Evolutionary conservation across 2,888 invertebrate species (phyloP).

Genomic region (Caenorhabditis becei): DNA sequence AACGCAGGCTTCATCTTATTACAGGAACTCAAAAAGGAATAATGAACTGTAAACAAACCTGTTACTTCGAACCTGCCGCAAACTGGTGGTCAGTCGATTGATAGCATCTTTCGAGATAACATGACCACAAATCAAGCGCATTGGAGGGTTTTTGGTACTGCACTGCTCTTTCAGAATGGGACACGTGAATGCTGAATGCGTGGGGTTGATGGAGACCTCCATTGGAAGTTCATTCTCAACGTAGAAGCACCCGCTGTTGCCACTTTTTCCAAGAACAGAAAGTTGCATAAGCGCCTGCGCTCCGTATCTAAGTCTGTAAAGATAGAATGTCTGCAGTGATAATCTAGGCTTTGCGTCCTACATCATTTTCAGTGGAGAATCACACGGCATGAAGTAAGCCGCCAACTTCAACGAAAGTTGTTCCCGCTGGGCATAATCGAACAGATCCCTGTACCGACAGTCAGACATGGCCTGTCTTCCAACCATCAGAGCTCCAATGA

Average conservation of each 20-base stretch:
- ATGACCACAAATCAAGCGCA: slow-evolving; percentile 96
- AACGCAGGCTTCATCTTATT: not conserved
- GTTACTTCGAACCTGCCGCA: slow-evolving; percentile 8
- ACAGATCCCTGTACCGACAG: slow-evolving; percentile 45
- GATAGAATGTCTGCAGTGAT: not conserved
- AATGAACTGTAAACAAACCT: slow-evolving; percentile 1
- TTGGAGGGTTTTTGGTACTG: slow-evolving; percentile 96
- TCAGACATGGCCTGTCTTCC: slow-evolving; percentile 31
- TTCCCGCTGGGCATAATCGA: slow-evolving; percentile 42
- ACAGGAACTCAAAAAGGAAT: not conserved
- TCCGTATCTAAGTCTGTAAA: slow-evolving; percentile 24
- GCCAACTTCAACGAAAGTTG: slow-evolving; percentile 66
- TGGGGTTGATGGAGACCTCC: slow-evolving; percentile 86
- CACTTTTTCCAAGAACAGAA: not conserved
- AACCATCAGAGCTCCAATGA: slow-evolving; percentile 50
- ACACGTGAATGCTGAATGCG: slow-evolving; percentile 98
- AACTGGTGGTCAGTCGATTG: slow-evolving; percentile 87
- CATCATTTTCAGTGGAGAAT: slow-evolving; percentile 66
- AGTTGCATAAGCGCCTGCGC: not conserved
- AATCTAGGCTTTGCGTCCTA: slow-evolving; percentile 16
- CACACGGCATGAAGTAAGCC: slow-evolving; percentile 62
- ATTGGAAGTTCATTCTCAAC: slow-evolving; percentile 88
- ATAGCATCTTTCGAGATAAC: slow-evolving; percentile 98
- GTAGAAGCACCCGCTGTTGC: not conserved
- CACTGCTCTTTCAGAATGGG: slow-evolving; percentile 97